Conservation (phyloP, 2,888 invertebrate species). For the Agrotis exclamationis region DNA sequence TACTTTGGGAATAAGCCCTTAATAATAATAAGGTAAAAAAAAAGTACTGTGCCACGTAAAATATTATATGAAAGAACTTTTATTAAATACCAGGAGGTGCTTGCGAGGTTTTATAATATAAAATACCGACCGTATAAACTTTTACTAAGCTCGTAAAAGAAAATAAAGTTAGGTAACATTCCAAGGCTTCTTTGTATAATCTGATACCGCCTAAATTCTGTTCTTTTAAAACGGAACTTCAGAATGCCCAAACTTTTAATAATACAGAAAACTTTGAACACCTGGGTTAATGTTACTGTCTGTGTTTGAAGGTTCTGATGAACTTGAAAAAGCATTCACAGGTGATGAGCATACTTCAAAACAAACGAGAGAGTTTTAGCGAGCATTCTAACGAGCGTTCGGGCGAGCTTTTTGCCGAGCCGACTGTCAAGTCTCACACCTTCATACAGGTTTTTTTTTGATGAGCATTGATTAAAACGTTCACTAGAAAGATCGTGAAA, state of each 20-base stretch:
- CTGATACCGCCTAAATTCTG: slow-evolving; percentile 30
- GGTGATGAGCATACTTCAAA: too few relatives aligned
- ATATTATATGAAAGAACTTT: background rate
- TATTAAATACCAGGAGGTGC: slow-evolving; percentile 7
- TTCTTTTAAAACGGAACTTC: slow-evolving; percentile 30
- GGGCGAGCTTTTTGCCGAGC: too few relatives aligned
- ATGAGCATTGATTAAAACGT: too few relatives aligned
- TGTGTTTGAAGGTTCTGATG: background rate
- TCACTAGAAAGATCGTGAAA: too few relatives aligned
- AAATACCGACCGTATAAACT: slow-evolving; percentile 17
- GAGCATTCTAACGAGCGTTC: too few relatives aligned
- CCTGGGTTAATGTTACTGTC: slow-evolving; percentile 4
- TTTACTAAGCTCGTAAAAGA: slow-evolving; percentile 16
- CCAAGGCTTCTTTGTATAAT: slow-evolving; percentile 24
- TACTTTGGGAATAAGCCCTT: too few relatives aligned
- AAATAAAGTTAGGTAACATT: slow-evolving; percentile 26
- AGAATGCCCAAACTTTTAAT: slow-evolving; percentile 27
- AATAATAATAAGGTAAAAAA: slow-evolving; percentile 1
- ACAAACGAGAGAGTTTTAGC: too few relatives aligned
- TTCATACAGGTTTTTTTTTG: too few relatives aligned
- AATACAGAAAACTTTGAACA: slow-evolving; percentile 15
- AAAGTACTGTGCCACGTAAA: background rate
- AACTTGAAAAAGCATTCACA: too few relatives aligned
- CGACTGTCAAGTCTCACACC: too few relatives aligned
- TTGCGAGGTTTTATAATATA: background rate